Conservation (phyloP, 1,140 invertebrate species). For the Drosophila malerkotliana region DNA sequence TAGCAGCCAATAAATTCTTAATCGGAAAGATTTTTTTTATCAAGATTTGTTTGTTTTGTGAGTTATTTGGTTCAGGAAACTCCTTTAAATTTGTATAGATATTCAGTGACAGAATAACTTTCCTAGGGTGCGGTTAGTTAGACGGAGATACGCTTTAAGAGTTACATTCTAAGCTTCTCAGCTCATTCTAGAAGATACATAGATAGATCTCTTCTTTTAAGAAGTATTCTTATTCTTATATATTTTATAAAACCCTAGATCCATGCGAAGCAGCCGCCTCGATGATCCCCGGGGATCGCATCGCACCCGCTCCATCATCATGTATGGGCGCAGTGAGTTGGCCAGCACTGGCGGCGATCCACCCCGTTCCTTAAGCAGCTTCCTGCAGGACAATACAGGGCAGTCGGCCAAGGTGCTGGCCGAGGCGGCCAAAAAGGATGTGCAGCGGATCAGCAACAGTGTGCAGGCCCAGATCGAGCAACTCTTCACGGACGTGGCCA, state of each 20-base stretch:
- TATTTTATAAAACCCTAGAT: slow-evolving; percentile 44
- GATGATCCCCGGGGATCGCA: slow-evolving; percentile 82
- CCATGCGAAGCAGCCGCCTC: slow-evolving; percentile 76
- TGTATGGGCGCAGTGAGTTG: slow-evolving; percentile 83
- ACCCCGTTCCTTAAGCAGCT: slow-evolving; percentile 69
- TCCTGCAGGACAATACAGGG: slow-evolving; percentile 64
- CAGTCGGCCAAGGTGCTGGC: slow-evolving; percentile 72
- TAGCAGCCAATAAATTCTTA: slow-evolving; percentile 5
- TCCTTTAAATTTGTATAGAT: neutral
- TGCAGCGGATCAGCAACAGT: slow-evolving; percentile 87
- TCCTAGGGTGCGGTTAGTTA: neutral
- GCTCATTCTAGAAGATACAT: no score
- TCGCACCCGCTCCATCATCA: slow-evolving; percentile 82
- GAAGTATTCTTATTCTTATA: no score
- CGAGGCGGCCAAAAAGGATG: slow-evolving; percentile 77
- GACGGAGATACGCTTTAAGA: neutral
- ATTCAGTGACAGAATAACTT: neutral
- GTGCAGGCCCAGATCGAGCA: slow-evolving; percentile 93
- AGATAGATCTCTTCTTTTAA: no score
- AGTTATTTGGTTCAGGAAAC: slow-evolving; percentile 1
- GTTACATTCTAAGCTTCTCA: no score
- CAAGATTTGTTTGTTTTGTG: neutral
- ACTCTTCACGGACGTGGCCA: slow-evolving; percentile 92
- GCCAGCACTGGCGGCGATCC: slow-evolving; percentile 73
- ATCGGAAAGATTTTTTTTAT: slow-evolving; percentile 14